Evolutionary conservation across 2,797 vertebrate species (phyloP).

Genomic region (Helarctos malayanus): DNA sequence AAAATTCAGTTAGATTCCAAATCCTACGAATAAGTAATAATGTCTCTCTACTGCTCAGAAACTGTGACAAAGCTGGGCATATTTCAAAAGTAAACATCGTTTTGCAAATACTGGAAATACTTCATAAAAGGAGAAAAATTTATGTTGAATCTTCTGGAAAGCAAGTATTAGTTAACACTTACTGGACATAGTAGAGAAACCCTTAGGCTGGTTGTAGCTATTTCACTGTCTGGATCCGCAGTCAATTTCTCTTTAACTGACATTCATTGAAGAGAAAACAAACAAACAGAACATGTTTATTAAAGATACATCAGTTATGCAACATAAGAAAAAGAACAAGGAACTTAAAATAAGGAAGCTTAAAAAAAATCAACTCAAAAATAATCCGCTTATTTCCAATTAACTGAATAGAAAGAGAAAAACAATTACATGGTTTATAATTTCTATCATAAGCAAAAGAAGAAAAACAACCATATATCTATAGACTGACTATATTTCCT

Average conservation of each 20-base stretch:
- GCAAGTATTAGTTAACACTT: conserved; percentile 85
- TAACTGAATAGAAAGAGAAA: conserved; percentile 49
- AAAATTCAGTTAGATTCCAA: conserved; percentile 30
- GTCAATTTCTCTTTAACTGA: conserved; percentile 99
- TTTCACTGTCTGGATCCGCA: conserved; percentile 99
- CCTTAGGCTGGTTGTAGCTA: conserved; percentile 98
- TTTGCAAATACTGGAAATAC: conserved; percentile 36
- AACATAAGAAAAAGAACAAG: conserved; percentile 61
- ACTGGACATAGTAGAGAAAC: conserved; percentile 99
- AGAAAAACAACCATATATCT: neutral
- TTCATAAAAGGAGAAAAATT: neutral
- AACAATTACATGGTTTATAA: conserved; percentile 34
- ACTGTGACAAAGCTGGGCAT: neutral
- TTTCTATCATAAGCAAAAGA: conserved; percentile 38
- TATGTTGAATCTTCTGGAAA: neutral
- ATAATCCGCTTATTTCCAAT: conserved; percentile 30
- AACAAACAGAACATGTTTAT: conserved; percentile 71
- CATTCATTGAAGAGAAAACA: conserved; percentile 75
- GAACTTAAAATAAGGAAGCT: conserved; percentile 64
- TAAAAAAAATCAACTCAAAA: conserved; percentile 37
- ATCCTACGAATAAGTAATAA: neutral
- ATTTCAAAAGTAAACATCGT: conserved; percentile 62
- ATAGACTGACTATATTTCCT: conserved; percentile 54
- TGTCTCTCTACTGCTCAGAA: conserved; percentile 22
- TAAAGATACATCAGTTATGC: conserved; percentile 67